Evolutionary conservation across 2,797 vertebrate genomes (phyloP).

Genomic region (Spatula versicolor): DNA sequence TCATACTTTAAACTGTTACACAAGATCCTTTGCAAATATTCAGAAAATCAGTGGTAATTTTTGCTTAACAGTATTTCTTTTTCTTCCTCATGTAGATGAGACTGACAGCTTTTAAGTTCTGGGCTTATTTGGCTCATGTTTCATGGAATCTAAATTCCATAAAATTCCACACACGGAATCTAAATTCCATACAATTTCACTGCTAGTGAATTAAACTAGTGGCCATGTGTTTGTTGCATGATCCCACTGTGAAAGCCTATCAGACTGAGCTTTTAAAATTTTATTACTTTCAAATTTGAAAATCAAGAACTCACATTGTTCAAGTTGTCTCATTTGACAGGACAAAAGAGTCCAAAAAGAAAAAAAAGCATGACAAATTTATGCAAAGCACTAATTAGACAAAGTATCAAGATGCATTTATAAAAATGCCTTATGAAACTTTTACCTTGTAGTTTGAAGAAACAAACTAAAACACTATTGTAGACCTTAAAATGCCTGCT

Average conservation of each 20-base stretch:
- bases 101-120: neutral
- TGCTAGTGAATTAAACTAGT: neutral
- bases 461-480: neutral
- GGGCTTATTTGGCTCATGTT: neutral
- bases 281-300: neutral
- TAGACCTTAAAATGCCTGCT: neutral
- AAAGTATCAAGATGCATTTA: neutral
- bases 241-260: neutral
- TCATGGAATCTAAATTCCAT: neutral
- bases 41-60: neutral
- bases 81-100: neutral
- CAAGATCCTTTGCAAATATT: neutral
- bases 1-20: neutral
- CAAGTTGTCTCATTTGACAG: neutral
- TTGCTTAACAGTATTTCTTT: neutral
- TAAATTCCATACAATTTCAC: neutral
- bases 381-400: neutral
- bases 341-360: neutral
- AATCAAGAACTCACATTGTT: neutral
- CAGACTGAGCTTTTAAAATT: neutral
- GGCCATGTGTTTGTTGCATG: neutral
- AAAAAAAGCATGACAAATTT: neutral
- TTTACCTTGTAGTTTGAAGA: neutral
- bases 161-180: neutral
- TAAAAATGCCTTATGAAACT: neutral